Evolutionary conservation across 2,888 invertebrate species (phyloP), one percentile per base, ranked within the genome.

Genomic region (Graphium colonna): DNA sequence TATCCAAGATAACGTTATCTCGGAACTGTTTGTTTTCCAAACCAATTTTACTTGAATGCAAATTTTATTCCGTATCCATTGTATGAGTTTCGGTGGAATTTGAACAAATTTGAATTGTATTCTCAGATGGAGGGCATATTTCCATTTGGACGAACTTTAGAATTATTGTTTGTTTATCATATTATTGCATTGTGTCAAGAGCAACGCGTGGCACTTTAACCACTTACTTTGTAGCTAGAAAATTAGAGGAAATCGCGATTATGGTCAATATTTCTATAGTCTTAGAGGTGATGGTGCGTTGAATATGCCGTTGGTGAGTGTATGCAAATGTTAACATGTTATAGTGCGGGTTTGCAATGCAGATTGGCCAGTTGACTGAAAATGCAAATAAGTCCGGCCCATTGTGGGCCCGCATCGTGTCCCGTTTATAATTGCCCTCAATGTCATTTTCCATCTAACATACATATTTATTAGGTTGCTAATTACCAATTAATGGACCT

Each of bases 311-410:
- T 39, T 58, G 60, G 57, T 51, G 13, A 17, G 54, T 49, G 31
- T 67, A 67, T 65, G 72, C 53, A 42, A 60, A 68, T 72, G 74
- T 73, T 75, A 71, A 75, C 77, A 77, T 73, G 71, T 67, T 71
- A 68, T 70, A 67, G 68, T 62, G 68, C 63, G 71, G 74, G 83
- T 82, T 83, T 82, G 83, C 83, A 83, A 73, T 83, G 79, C 79
- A 83, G 81, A 83, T 83, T 82, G 83, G 75, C 69, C 73, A 69
- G 78, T 77, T 76, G 73, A 76, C 77, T 77, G 80, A 76, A 82
- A 80, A 83, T 83, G 82, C 78, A 79, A 83, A 84, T 82, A 75
- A 68, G 59, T 58, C 58, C 51, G 60, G 58, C 58, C 71, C 62
- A 71, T 73, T 77, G 71, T 73, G 71, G 63, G 41, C 61, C 63